Conservation (phyloP, 2,888 invertebrate genomes). For the Poecilobothrus nobilitatus region DNA sequence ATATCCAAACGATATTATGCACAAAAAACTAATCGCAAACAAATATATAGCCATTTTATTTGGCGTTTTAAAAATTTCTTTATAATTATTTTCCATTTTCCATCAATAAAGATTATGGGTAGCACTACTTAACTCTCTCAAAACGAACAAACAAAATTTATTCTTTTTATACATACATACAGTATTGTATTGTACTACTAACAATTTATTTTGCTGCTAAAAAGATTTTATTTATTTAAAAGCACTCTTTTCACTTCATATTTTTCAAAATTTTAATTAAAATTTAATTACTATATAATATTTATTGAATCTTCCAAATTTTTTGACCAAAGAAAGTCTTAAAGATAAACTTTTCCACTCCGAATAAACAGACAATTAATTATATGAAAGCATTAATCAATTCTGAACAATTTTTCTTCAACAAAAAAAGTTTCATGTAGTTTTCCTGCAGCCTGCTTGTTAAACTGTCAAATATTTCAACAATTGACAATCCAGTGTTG, state of each 20-base stretch:
- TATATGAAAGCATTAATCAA: neutral
- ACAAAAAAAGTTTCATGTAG: too few species aligned
- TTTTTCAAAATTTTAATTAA: neutral
- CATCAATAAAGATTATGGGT: neutral
- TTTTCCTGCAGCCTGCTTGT: too few species aligned
- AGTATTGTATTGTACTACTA: neutral
- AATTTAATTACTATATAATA: neutral
- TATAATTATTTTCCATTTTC: neutral
- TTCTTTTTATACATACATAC: neutral
- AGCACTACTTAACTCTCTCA: neutral
- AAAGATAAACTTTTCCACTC: neutral
- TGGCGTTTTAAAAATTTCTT: neutral
- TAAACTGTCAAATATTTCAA: too few species aligned
- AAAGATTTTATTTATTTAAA: neutral
- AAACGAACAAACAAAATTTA: neutral
- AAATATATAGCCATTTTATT: neutral
- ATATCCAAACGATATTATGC: neutral
- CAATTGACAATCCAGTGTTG: too few species aligned
- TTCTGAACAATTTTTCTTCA: neutral
- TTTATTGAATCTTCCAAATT: neutral
- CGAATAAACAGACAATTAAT: neutral
- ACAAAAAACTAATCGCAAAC: neutral
- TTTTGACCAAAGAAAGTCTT: too few species aligned
- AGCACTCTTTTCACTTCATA: neutral
- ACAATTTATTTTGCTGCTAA: neutral